Percentiles rank a stretch among this genome's conserved stretches.
Conservation (phyloP, 2,888 invertebrate species). For the Oeneis ivallda region DNA sequence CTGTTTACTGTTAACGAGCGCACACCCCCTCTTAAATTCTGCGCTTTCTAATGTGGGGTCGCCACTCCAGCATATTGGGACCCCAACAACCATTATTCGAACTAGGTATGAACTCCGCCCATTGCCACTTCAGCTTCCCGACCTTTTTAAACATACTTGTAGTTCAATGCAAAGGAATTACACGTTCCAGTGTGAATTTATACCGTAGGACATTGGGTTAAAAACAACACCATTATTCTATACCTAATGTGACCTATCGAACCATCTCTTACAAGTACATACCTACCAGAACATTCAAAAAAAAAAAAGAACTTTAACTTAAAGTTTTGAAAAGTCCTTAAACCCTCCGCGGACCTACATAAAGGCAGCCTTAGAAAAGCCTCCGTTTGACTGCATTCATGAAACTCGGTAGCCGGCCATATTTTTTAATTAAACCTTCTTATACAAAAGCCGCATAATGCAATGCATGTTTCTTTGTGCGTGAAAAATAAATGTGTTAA, state of each 20-base stretch:
- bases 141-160: not conserved
- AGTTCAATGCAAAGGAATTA: no score
- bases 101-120: no score
- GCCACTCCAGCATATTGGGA: no score
- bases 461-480: conserved; percentile 34
- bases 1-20: no score
- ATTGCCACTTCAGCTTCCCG: no score
- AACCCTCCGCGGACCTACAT: conserved; percentile 17
- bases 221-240: conserved; percentile 4
- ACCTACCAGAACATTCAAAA: not conserved
- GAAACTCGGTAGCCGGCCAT: conserved; percentile 24
- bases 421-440: conserved; percentile 40
- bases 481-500: conserved; percentile 8
- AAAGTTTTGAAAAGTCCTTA: conserved; percentile 8
- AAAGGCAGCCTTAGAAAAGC: conserved; percentile 32
- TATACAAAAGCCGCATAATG: conserved; percentile 36
- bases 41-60: no score
- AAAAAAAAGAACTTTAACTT: conserved; percentile 11
- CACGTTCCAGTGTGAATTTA: no score
- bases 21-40: no score
- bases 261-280: conserved; percentile 7
- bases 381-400: conserved; percentile 28
- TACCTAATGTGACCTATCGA: conserved; percentile 8
- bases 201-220: not conserved
- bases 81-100: no score